A percentile compares a stretch with the other conserved stretches of the same genome.
Conservation (phyloP, 2,113 vertebrate genomes). For the Ctenodactylus gundi region DNA sequence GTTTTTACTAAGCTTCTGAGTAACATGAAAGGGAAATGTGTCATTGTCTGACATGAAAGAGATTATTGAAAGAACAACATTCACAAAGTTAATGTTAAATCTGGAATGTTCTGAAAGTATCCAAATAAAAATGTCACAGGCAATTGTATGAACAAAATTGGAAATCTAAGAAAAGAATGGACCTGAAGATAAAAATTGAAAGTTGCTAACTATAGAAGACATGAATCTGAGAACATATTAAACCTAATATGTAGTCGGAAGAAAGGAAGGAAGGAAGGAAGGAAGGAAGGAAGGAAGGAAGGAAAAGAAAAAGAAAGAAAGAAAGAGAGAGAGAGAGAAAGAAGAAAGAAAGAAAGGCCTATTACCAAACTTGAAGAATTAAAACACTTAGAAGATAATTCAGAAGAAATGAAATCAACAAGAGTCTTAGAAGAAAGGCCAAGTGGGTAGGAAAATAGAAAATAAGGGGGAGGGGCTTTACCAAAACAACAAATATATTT, state of each 20-base stretch:
- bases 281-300: no score
- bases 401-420: background rate
- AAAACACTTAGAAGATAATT: background rate
- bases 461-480: background rate
- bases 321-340: no score
- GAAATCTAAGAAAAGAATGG: background rate
- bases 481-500: background rate
- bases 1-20: background rate
- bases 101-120: background rate
- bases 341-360: background rate
- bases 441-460: background rate
- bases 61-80: background rate
- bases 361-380: background rate
- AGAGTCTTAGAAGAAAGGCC: background rate
- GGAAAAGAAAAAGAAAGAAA: no score
- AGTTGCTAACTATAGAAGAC: background rate
- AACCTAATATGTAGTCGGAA: background rate
- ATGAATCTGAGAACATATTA: background rate
- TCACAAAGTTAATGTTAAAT: background rate
- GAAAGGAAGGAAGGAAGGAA: no score
- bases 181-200: background rate
- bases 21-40: background rate
- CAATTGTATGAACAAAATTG: background rate
- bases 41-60: background rate
- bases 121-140: background rate